These are phyloP conservation scores for Ganaspis brasiliensis DNA, from an alignment of 2,888 invertebrate species.

Conservation along the genomic window DNA sequence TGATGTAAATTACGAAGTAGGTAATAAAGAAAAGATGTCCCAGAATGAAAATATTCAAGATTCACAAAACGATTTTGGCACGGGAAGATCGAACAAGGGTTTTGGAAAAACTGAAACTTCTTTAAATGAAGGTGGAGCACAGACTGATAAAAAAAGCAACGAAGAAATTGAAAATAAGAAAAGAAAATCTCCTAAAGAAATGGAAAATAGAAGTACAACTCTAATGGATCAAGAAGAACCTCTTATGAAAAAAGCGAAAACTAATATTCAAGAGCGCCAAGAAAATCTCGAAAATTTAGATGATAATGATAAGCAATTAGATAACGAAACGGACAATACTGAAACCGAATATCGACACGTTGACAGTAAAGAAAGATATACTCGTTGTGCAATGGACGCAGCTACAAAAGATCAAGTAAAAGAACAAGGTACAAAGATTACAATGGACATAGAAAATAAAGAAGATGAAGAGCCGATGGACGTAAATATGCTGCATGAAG, in stretches of 20 bases:
- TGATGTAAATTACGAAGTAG: conserved; percentile 74
- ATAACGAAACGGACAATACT: conserved; percentile 60
- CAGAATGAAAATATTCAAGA: conserved; percentile 82
- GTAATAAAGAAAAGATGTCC: conserved; percentile 80
- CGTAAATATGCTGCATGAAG: conserved; percentile 79
- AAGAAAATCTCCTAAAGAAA: conserved; percentile 88
- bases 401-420: conserved; percentile 92
- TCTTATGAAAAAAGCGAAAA: conserved; percentile 84
- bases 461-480: conserved; percentile 77
- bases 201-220: conserved; percentile 86
- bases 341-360: conserved; percentile 88
- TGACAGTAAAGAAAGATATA: conserved; percentile 88
- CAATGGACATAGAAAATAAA: conserved; percentile 84
- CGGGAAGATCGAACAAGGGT: conserved; percentile 88
- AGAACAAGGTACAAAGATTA: conserved; percentile 85
- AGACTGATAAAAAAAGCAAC: conserved; percentile 79
- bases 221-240: conserved; percentile 86
- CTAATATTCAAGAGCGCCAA: conserved; percentile 79
- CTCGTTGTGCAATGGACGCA: conserved; percentile 88
- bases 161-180: conserved; percentile 79
- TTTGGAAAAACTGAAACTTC: conserved; percentile 85
- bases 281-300: conserved; percentile 54
- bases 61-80: conserved; percentile 85
- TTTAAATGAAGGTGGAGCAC: conserved; percentile 75
- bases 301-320: conserved; percentile 81